Conservation (phyloP, 2,797 vertebrate genomes). For the Aldrovandia affinis region DNA sequence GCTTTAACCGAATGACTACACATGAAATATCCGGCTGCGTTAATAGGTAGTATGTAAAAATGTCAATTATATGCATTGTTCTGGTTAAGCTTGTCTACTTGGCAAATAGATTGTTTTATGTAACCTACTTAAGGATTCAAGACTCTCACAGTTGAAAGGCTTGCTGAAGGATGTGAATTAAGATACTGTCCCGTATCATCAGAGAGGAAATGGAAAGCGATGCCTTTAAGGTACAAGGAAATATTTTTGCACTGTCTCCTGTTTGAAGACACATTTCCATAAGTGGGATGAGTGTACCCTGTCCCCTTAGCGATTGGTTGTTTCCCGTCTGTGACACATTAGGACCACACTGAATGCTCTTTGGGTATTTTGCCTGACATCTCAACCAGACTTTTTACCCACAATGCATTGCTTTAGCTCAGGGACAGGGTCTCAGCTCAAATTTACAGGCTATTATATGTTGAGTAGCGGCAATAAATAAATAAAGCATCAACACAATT, state of each 20-base stretch:
- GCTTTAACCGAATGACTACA: not conserved
- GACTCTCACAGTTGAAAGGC: not conserved
- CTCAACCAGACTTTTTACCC: too few relatives aligned
- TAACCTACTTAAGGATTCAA: not conserved
- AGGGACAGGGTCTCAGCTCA: too few relatives aligned
- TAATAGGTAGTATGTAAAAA: not conserved
- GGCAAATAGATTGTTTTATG: not conserved
- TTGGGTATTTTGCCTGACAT: not conserved
- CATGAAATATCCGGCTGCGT: not conserved
- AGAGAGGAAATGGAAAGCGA: not conserved
- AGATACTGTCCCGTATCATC: not conserved
- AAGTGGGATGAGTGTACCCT: too few relatives aligned
- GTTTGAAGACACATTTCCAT: not conserved
- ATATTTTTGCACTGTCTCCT: not conserved
- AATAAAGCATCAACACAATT: too few relatives aligned
- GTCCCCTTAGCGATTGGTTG: not conserved
- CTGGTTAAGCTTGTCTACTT: not conserved
- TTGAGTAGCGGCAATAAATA: too few relatives aligned
- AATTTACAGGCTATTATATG: too few relatives aligned
- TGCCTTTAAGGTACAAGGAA: not conserved
- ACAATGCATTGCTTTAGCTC: too few relatives aligned
- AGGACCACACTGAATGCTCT: not conserved
- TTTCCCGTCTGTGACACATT: not conserved
- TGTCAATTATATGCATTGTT: not conserved
- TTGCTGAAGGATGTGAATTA: not conserved